A percentile compares a stretch with the other conserved stretches of the same genome.
phyloP scores from a whole-genome alignment of 2,113 vertebrate genomes.

The Mirza zaza region DNA sequence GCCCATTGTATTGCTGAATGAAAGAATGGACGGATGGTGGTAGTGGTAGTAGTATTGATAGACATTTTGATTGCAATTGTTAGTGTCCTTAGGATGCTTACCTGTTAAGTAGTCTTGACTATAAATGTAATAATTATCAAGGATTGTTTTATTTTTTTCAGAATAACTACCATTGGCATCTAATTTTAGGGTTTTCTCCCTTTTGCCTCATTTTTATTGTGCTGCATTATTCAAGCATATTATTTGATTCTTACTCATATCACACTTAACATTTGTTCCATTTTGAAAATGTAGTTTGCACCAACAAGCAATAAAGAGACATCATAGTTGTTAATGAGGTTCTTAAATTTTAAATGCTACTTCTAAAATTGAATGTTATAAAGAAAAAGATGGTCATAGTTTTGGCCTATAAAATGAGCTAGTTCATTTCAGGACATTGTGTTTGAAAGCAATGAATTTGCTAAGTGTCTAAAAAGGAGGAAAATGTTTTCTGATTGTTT shows the following conservation, averaged over 20 bases:
- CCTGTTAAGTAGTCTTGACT: not conserved
- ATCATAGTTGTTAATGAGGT: not conserved
- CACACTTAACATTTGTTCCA: not conserved
- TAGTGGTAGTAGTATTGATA: not conserved
- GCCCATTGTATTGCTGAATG: not conserved
- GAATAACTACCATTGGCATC: not conserved
- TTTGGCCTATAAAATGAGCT: not conserved
- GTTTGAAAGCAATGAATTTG: not conserved
- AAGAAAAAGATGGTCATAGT: not conserved
- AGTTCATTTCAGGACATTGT: not conserved
- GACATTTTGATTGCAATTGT: not conserved
- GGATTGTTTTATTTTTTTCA: not conserved
- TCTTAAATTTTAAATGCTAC: not conserved
- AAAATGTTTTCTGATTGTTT: not conserved
- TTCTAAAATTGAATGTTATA: not conserved
- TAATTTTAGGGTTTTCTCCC: not conserved
- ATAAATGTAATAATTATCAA: not conserved
- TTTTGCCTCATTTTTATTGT: not conserved
- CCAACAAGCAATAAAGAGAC: not conserved
- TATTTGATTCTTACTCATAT: not conserved
- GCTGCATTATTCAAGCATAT: not conserved
- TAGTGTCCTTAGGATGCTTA: not conserved
- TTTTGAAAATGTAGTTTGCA: slow-evolving; percentile 10
- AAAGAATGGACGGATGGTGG: not conserved
- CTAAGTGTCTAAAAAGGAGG: not conserved